phyloP scores from a whole-genome alignment of 2,888 invertebrate species.

The Alentia gelatinosa region DNA sequence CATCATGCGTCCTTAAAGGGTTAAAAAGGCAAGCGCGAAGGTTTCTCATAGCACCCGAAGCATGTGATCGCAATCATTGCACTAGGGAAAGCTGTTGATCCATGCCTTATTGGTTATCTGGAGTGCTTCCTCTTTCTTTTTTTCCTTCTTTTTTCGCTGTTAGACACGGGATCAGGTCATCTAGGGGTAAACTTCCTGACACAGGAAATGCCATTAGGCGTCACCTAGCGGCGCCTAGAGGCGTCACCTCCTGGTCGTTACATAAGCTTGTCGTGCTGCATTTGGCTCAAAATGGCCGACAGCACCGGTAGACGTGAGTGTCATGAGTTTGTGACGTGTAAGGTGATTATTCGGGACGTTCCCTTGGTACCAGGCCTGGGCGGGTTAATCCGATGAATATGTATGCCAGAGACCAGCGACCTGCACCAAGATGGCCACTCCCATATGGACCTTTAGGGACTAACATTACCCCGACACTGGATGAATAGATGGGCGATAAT shows the following conservation, averaged over 20 bases:
- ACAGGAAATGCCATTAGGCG: not conserved
- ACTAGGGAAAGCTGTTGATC: no score
- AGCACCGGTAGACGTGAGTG: not conserved
- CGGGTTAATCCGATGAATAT: constrained; percentile 26
- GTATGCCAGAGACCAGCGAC: not conserved
- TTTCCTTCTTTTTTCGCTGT: no score
- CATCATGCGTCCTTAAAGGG: no score
- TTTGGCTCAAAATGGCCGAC: not conserved
- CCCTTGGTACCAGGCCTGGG: not conserved
- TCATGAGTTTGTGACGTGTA: not conserved
- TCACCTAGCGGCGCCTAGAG: not conserved
- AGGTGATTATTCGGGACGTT: not conserved
- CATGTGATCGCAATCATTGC: no score
- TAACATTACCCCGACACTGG: not conserved
- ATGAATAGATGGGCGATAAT: constrained; percentile 36
- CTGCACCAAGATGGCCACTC: not conserved
- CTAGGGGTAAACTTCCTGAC: no score
- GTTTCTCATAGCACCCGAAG: no score
- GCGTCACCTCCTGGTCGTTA: not conserved
- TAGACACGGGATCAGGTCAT: no score
- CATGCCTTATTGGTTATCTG: no score
- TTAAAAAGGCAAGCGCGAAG: no score
- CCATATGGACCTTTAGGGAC: not conserved
- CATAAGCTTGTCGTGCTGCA: not conserved
- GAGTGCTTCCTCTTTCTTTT: no score